Percentiles rank a stretch among this genome's conserved stretches.
Conservation (phyloP, 2,797 vertebrate species). For the Sebastes oblongus region DNA sequence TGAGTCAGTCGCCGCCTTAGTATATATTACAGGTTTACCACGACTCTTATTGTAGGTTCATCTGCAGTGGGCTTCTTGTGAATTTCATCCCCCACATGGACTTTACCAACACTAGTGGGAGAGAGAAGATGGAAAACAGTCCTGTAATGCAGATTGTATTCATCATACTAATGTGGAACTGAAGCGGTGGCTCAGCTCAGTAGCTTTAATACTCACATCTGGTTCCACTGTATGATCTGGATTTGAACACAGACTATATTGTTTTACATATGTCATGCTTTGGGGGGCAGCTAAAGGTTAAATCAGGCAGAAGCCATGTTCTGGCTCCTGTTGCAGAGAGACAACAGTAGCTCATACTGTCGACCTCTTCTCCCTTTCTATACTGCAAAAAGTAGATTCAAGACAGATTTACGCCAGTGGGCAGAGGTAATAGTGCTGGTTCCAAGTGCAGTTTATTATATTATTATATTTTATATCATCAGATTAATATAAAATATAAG, state of each 20-base stretch:
- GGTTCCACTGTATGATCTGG: slow-evolving; percentile 23
- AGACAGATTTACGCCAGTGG: neutral
- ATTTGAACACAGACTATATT: slow-evolving; percentile 13
- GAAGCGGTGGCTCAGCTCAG: slow-evolving; percentile 1
- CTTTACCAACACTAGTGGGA: neutral
- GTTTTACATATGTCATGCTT: slow-evolving; percentile 45
- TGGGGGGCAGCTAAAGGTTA: slow-evolving; percentile 10
- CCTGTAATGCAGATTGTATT: neutral
- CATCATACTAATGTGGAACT: slow-evolving; percentile 1
- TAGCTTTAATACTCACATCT: slow-evolving; percentile 34
- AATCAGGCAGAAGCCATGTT: slow-evolving; percentile 17
- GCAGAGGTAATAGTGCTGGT: neutral
- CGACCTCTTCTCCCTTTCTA: neutral
- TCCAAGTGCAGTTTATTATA: neutral
- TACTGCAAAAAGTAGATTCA: neutral
- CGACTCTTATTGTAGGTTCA: neutral
- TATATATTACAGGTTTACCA: neutral
- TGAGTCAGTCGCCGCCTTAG: neutral
- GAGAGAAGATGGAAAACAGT: neutral
- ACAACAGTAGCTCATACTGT: neutral
- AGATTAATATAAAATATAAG: neutral
- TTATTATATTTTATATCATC: neutral
- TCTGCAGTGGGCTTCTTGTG: slow-evolving; percentile 4
- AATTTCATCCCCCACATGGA: neutral
- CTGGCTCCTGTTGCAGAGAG: slow-evolving; percentile 1